phyloP scores from a whole-genome alignment of 2,888 invertebrate genomes.

The Drosophila cognata region DNA sequence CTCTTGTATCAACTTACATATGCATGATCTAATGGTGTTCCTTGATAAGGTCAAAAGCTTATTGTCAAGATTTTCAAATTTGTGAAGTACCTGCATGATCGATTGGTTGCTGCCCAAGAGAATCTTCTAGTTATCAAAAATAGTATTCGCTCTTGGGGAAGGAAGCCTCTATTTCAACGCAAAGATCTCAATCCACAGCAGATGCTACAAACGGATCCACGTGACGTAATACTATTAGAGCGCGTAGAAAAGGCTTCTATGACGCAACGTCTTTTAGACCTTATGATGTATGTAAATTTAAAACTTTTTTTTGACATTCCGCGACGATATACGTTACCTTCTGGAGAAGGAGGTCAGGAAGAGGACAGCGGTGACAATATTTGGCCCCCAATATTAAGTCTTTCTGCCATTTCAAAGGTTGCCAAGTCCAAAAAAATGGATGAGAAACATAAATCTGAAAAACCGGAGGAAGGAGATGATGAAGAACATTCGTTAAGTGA shows the following conservation, averaged over 20 bases:
- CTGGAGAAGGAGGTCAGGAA: conserved; percentile 54
- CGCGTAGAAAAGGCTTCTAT: conserved; percentile 84
- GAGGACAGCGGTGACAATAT: conserved; percentile 43
- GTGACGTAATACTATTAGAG: conserved; percentile 58
- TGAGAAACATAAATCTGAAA: conserved; percentile 7
- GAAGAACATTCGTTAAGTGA: conserved; percentile 51
- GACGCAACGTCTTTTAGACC: conserved; percentile 87
- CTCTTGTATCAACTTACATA: neutral
- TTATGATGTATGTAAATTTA: conserved; percentile 88
- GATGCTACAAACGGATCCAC: conserved; percentile 86
- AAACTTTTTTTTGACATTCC: conserved; percentile 88
- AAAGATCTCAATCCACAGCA: conserved; percentile 88
- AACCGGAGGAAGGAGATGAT: conserved; percentile 32
- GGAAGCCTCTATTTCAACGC: conserved; percentile 90
- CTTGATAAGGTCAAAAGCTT: conserved; percentile 87
- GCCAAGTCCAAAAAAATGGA: conserved; percentile 38
- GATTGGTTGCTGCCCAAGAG: conserved; percentile 89
- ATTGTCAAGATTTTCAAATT: conserved; percentile 89
- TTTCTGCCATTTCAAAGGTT: conserved; percentile 44
- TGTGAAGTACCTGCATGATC: conserved; percentile 90
- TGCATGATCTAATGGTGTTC: neutral
- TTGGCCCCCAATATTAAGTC: conserved; percentile 43
- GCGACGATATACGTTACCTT: conserved; percentile 57
- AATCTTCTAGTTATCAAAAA: conserved; percentile 87
- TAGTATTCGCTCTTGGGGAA: conserved; percentile 90